Percentiles rank a stretch among this genome's conserved stretches.
These are phyloP conservation scores for Xestia ashworthii DNA, from an alignment of 2,888 invertebrate genomes.

Conservation along the genomic window DNA sequence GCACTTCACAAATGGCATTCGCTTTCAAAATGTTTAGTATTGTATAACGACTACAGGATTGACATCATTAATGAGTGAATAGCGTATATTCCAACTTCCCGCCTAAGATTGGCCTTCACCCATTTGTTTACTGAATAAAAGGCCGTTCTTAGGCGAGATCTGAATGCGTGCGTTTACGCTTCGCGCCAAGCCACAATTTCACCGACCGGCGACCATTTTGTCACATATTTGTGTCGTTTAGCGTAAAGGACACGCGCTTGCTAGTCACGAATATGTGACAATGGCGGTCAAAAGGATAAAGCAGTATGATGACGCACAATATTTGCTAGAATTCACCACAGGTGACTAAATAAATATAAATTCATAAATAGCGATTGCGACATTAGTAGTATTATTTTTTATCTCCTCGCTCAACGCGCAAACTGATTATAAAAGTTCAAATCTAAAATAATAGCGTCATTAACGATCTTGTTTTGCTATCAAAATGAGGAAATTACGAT, in stretches of 20 bases:
- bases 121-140: neutral
- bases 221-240: no score
- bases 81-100: neutral
- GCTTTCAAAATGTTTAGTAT: neutral
- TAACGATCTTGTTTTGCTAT: slow-evolving; percentile 39
- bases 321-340: neutral
- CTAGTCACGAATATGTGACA: no score
- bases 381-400: neutral
- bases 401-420: neutral
- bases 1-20: neutral
- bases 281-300: neutral
- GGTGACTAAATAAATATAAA: neutral
- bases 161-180: no score
- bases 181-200: no score
- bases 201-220: no score
- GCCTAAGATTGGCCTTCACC: neutral
- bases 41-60: neutral
- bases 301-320: neutral
- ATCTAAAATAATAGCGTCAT: slow-evolving; percentile 43
- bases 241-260: no score
- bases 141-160: neutral
- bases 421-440: slow-evolving; percentile 36
- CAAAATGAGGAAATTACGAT: slow-evolving; percentile 44
- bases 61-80: neutral
- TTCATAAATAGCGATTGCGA: neutral